Percentiles rank a stretch among this genome's conserved stretches.
Evolutionary conservation across 2,113 vertebrate genomes (phyloP).

Genomic region (Mustela lutreola): DNA sequence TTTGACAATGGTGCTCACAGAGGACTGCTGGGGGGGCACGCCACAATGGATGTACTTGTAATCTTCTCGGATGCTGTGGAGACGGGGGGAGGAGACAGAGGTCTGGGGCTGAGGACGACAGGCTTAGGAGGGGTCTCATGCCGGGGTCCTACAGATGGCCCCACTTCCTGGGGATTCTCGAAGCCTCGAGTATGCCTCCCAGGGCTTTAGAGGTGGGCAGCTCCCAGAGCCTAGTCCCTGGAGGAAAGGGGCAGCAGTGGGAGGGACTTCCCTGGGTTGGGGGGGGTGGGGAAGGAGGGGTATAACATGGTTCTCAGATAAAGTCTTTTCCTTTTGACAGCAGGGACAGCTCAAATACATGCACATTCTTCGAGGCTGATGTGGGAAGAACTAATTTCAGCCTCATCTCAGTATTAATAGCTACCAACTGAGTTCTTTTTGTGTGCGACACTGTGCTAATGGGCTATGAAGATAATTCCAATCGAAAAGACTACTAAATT

Average conservation of each 20-base stretch:
- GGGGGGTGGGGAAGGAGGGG: not conserved
- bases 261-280: not conserved
- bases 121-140: not conserved
- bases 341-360: not conserved
- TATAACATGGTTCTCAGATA: not conserved
- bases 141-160: not conserved
- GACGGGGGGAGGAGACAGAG: slow-evolving; percentile 2
- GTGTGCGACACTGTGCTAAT: not conserved
- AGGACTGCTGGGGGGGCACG: slow-evolving; percentile 93
- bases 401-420: not conserved
- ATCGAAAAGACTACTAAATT: not conserved
- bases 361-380: not conserved
- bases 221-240: not conserved
- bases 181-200: not conserved
- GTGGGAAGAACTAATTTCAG: not conserved
- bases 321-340: not conserved
- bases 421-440: not conserved
- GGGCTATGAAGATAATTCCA: not conserved
- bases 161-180: not conserved
- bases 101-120: not conserved
- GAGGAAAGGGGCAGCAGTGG: not conserved
- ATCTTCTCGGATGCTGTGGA: slow-evolving; percentile 94
- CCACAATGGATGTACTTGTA: slow-evolving; percentile 90
- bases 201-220: not conserved
- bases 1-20: slow-evolving; percentile 93